Evolutionary conservation across 2,797 vertebrate species (phyloP), one percentile per base, ranked within the genome.

Genomic region (Ataeniobius toweri): DNA sequence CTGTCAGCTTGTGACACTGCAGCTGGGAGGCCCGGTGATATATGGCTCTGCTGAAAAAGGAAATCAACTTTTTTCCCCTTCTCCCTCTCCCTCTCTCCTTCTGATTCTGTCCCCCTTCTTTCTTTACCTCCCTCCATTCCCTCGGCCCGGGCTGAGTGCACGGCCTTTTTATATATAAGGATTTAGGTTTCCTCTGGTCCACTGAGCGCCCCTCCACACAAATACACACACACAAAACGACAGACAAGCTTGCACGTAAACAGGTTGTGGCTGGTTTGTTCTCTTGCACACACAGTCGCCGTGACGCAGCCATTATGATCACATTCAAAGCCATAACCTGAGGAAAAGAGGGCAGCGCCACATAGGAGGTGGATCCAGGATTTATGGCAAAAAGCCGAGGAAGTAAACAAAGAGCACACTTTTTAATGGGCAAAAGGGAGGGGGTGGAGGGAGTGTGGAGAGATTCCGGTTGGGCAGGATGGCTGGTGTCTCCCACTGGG

Each of bases 1-100:
- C 97, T 98, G 97, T 99, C 98, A 97, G 96, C 93, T 96, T 94
- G 96, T 98, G 97, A 98, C 97, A 97, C 95, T 95, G 96, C 97
- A 97, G 97, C 97, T 97, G 98, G 97, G 97, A 97, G 96, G 96
- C 95, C 96, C 73, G 84, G 95, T 98, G 97, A 99, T 98, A 95
- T 96, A 99, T 97, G 96, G 96, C 96, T 95, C 95, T 86, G 93
- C 96, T 97, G 96, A 96, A 97, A 97, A 98, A 97, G 97, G 97
- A 97, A 97, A 98, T 97, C 97, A 97, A 94, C 93, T 94, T 95
- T 94, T 97, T 97, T 97, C 81, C 88, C 80, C 65, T 73, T 69
- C 70, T 70, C 81, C 78, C 73, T 71, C 83, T 77, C 78, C 28
- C 80, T 50, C 81, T 69, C 73, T 81, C 79, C 76, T 81, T 56